Percentiles rank a stretch among this genome's conserved stretches.
These are phyloP conservation scores for Callosobruchus maculatus DNA, from an alignment of 2,888 invertebrate species.

Conservation along the genomic window DNA sequence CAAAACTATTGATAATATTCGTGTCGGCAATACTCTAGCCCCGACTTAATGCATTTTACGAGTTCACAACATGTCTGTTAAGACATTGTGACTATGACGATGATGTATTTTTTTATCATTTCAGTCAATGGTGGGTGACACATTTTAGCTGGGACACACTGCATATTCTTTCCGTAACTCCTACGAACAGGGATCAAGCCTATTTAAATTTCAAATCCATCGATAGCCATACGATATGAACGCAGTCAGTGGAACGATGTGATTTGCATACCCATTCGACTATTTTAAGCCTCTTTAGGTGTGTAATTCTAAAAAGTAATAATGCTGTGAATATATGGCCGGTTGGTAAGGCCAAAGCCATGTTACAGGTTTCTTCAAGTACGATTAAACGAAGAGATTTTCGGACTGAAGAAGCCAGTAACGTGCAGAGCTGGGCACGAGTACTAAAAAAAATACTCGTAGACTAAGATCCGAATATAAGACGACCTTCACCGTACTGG, in stretches of 20 bases:
- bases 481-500: no score
- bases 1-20: no score
- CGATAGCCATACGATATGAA: background rate
- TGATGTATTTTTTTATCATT: no score
- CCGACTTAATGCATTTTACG: no score
- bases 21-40: no score
- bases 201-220: background rate
- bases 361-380: background rate
- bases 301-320: background rate
- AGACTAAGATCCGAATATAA: no score
- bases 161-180: background rate
- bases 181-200: background rate
- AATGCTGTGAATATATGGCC: background rate
- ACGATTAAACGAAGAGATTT: background rate
- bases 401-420: background rate
- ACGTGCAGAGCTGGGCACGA: background rate
- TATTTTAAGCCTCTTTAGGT: background rate
- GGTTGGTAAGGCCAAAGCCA: background rate
- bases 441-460: no score
- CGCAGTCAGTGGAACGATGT: background rate
- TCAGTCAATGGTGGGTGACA: no score
- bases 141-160: background rate
- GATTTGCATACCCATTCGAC: background rate
- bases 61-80: no score
- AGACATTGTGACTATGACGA: no score